Conservation (phyloP, 35 echinoderm and acorn worm species). For the Patiria miniata region DNA sequence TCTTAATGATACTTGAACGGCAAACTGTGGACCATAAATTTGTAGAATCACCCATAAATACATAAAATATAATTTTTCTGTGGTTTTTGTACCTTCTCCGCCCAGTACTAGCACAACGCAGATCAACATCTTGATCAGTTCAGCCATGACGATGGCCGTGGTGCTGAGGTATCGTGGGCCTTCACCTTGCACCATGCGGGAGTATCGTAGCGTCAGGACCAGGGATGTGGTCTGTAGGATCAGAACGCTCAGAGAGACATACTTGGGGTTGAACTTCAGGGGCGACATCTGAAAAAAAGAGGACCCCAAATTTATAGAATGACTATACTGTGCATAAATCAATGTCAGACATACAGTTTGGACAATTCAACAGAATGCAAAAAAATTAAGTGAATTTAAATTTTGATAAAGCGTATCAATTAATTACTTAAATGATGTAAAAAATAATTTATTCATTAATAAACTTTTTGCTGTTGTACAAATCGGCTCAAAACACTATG, state of each 20-base stretch:
- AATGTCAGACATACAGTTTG: background rate
- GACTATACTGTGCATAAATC: background rate
- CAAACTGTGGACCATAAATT: too few species aligned
- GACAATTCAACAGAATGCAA: too few species aligned
- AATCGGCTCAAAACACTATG: too few species aligned
- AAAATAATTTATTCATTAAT: too few species aligned
- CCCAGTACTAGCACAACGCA: constrained; percentile 75
- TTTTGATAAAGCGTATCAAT: too few species aligned
- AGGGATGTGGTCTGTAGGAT: constrained; percentile 88
- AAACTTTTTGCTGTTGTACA: too few species aligned
- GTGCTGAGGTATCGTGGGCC: constrained; percentile 85
- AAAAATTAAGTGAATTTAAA: too few species aligned
- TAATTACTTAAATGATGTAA: background rate
- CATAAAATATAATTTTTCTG: too few species aligned
- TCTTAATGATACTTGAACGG: too few species aligned
- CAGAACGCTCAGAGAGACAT: constrained; percentile 82
- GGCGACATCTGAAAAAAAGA: constrained; percentile 68
- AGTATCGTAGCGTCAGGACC: constrained; percentile 89
- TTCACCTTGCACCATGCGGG: constrained; percentile 74
- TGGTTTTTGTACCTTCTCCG: constrained; percentile 66
- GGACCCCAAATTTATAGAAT: background rate
- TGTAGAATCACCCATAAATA: too few species aligned
- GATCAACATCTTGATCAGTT: constrained; percentile 72
- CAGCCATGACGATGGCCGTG: constrained; percentile 87
- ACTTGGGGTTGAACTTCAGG: constrained; percentile 76